These are phyloP conservation scores for Lasaia peninsularis DNA, from an alignment of 1,140 invertebrate genomes.

Conservation along the genomic window DNA sequence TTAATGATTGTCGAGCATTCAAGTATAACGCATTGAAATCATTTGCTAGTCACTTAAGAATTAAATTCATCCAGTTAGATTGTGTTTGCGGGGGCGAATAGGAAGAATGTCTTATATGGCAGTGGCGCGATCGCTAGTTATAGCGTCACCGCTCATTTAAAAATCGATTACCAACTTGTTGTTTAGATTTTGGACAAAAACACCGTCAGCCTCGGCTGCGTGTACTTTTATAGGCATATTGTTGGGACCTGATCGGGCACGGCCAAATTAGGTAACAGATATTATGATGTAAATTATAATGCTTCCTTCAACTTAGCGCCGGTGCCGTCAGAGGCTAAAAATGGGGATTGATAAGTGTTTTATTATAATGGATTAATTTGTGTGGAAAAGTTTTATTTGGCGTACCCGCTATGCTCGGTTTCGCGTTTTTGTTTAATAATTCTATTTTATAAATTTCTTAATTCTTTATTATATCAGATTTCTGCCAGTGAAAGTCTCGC, in stretches of 20 bases:
- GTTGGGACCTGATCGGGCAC: constrained; percentile 40
- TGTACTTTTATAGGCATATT: constrained; percentile 65
- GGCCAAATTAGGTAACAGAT: constrained; percentile 25
- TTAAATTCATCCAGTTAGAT: constrained; percentile 33
- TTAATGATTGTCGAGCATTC: not conserved
- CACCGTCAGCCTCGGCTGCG: constrained; percentile 30
- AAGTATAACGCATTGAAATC: not conserved
- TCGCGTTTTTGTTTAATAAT: too few species aligned
- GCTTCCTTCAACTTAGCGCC: not conserved
- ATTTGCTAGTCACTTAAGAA: not conserved
- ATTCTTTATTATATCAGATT: too few species aligned
- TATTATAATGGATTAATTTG: too few species aligned
- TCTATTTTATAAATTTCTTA: too few species aligned
- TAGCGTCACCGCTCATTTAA: constrained; percentile 66
- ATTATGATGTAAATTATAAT: constrained; percentile 3
- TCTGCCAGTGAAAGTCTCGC: too few species aligned
- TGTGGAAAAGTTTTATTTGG: too few species aligned
- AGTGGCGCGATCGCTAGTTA: constrained; percentile 34
- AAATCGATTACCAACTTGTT: constrained; percentile 37
- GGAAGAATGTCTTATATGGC: constrained; percentile 66
- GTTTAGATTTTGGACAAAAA: constrained; percentile 53
- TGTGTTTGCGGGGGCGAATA: constrained; percentile 57
- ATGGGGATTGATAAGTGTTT: not conserved
- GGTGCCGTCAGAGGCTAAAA: too few species aligned
- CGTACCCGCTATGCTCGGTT: too few species aligned